phyloP scores from a whole-genome alignment of 2,888 invertebrate species.

The Pollenia angustigena region DNA sequence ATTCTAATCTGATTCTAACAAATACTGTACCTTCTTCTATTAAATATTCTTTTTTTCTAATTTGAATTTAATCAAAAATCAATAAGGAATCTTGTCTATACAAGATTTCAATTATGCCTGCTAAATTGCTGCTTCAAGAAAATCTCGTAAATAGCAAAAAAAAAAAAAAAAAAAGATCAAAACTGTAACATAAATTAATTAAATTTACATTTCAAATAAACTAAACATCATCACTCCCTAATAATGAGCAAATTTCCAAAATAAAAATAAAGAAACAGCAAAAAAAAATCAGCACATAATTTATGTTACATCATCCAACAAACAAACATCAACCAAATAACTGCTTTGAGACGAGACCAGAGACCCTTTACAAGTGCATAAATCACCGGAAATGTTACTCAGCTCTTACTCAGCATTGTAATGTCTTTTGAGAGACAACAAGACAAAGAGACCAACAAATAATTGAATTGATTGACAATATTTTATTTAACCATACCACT shows the following conservation, averaged over 20 bases:
- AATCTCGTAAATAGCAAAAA: background rate
- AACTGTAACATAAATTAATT: constrained; percentile 69
- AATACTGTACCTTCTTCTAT: no score
- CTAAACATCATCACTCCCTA: constrained; percentile 61
- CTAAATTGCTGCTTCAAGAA: background rate
- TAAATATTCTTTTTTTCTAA: no score
- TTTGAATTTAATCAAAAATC: background rate
- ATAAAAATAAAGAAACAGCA: constrained; percentile 41
- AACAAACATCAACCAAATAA: constrained; percentile 17
- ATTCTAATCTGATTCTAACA: no score
- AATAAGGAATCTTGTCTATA: background rate
- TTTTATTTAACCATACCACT: constrained; percentile 76
- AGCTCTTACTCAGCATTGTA: constrained; percentile 27
- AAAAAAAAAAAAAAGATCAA: background rate
- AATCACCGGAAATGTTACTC: constrained; percentile 70
- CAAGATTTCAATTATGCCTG: background rate
- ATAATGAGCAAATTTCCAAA: constrained; percentile 63
- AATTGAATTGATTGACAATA: constrained; percentile 84
- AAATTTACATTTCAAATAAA: constrained; percentile 66
- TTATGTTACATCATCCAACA: constrained; percentile 60
- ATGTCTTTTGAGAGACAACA: constrained; percentile 4
- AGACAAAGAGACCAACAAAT: constrained; percentile 69
- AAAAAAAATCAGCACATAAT: constrained; percentile 39
- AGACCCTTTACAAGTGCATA: constrained; percentile 58
- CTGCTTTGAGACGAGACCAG: constrained; percentile 6